Evolutionary conservation across 1,140 invertebrate species (phyloP).

Genomic region (Sarcophaga peregrina): DNA sequence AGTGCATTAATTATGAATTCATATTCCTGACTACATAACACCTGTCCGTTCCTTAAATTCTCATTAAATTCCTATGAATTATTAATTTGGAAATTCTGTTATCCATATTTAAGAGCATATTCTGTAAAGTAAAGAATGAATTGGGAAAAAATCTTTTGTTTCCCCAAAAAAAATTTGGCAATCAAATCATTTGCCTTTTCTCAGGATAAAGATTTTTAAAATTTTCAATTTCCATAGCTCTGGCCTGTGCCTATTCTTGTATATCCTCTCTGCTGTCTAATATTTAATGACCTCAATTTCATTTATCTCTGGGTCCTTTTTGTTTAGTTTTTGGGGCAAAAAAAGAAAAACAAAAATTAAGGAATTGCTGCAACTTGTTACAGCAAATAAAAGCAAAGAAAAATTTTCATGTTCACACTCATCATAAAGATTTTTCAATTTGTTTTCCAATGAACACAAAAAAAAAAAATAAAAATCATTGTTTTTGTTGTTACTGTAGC

Average conservation of each 20-base stretch:
- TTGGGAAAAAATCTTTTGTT: too few relatives aligned
- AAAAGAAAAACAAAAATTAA: neutral
- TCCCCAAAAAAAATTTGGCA: too few relatives aligned
- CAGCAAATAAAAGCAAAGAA: neutral
- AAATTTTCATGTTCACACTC: neutral
- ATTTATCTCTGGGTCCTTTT: neutral
- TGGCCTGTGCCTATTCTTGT: neutral
- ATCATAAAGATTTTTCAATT: constrained; percentile 10
- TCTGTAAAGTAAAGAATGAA: too few relatives aligned
- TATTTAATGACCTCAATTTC: constrained; percentile 10
- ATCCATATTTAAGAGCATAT: too few relatives aligned
- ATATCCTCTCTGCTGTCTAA: neutral
- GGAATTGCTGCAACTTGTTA: neutral
- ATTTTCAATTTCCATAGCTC: neutral
- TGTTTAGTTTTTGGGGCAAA: neutral
- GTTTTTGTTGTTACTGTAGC: neutral
- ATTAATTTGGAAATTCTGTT: too few relatives aligned
- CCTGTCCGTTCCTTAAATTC: too few relatives aligned
- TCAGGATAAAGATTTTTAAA: neutral
- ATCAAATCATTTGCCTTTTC: neutral
- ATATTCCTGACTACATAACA: too few relatives aligned
- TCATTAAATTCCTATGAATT: too few relatives aligned
- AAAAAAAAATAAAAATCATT: neutral
- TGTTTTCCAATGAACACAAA: neutral
- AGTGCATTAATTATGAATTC: too few relatives aligned